These are phyloP conservation scores for Euschistus heros DNA, from an alignment of 1,140 invertebrate species.

Conservation along the genomic window DNA sequence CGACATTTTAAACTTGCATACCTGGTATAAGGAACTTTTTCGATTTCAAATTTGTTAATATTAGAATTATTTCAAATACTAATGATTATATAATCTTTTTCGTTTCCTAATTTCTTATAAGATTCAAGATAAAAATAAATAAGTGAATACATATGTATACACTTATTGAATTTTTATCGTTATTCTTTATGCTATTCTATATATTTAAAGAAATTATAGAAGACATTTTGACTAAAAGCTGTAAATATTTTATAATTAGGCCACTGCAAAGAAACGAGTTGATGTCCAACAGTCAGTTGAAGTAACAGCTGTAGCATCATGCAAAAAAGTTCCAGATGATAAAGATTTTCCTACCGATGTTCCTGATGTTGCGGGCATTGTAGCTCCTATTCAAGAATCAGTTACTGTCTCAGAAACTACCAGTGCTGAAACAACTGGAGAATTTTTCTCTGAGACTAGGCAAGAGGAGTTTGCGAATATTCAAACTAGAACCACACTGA, in stretches of 20 bases:
- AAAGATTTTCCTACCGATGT: slow-evolving; percentile 34
- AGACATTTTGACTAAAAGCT: not conserved
- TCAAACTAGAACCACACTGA: slow-evolving; percentile 21
- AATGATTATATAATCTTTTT: no score
- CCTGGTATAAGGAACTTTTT: no score
- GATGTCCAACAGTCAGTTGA: slow-evolving; percentile 43
- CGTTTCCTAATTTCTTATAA: no score
- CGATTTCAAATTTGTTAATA: no score
- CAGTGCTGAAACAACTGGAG: slow-evolving; percentile 31
- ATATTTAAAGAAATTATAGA: no score
- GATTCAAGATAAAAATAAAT: no score
- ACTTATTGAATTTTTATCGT: no score
- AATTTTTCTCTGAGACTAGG: slow-evolving; percentile 17
- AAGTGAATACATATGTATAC: no score
- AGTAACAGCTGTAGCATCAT: slow-evolving; percentile 44
- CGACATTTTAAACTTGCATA: no score
- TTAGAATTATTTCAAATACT: no score
- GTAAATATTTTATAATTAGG: slow-evolving; percentile 18
- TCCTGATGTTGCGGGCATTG: slow-evolving; percentile 30
- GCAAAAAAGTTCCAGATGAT: slow-evolving; percentile 48
- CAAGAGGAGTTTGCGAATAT: slow-evolving; percentile 26
- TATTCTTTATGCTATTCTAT: no score
- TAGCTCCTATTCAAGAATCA: slow-evolving; percentile 32
- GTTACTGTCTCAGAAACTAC: slow-evolving; percentile 38
- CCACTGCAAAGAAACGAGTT: slow-evolving; percentile 24